Conservation (phyloP, 2,113 vertebrate species). For the Engystomops pustulosus region DNA sequence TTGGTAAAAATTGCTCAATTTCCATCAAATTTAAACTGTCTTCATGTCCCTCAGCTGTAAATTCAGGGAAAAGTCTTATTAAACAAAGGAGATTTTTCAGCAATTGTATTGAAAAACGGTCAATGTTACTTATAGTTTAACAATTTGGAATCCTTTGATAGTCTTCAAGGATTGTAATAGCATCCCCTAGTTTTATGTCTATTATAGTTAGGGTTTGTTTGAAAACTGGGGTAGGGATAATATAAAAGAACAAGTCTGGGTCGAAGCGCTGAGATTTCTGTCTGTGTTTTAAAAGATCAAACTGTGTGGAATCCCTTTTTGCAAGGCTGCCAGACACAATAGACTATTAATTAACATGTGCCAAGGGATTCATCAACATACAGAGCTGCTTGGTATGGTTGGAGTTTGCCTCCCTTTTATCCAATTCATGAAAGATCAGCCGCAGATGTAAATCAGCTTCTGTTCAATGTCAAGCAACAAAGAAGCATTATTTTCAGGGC, state of each 20-base stretch:
- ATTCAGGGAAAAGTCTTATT: conserved; percentile 35
- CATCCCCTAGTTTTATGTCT: conserved; percentile 26
- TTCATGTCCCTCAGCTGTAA: conserved; percentile 8
- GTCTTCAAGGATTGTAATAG: not conserved
- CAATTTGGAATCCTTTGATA: conserved; percentile 50
- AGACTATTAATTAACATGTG: conserved; percentile 77
- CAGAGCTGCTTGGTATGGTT: conserved; percentile 63
- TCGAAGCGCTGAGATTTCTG: conserved; percentile 16
- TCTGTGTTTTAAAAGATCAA: conserved; percentile 69
- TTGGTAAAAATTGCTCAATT: conserved; percentile 41
- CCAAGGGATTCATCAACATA: conserved; percentile 71
- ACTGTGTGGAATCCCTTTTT: conserved; percentile 67
- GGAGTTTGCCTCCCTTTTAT: conserved; percentile 62
- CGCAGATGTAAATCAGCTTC: conserved; percentile 73
- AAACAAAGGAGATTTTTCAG: conserved; percentile 20
- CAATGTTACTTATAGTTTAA: conserved; percentile 27
- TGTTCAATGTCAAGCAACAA: conserved; percentile 68
- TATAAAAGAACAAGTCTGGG: conserved; percentile 23
- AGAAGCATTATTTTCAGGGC: conserved; percentile 71
- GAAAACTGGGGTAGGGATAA: conserved; percentile 18
- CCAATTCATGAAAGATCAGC: conserved; percentile 72
- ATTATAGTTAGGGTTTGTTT: conserved; percentile 36
- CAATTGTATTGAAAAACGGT: conserved; percentile 13
- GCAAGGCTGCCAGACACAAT: conserved; percentile 74
- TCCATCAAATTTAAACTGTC: conserved; percentile 27